Evolutionary conservation across 2,888 invertebrate genomes (phyloP).

Genomic region (Lasioglossum pauxillum): DNA sequence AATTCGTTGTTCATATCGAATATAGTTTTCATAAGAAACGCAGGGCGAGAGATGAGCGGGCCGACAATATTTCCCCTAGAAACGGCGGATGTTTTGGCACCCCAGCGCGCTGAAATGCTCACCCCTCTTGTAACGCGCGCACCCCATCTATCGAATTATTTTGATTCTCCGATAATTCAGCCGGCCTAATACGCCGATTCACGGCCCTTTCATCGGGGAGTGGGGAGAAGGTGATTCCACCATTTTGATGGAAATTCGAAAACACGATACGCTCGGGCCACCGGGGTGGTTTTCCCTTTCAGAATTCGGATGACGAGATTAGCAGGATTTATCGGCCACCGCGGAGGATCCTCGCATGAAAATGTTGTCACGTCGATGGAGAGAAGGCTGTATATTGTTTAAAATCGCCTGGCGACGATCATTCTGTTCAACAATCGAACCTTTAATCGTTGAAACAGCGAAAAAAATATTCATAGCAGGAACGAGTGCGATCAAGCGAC

Average conservation of each 20-base stretch:
- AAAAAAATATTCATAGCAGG: too few species aligned
- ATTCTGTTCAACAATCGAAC: background rate
- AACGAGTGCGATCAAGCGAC: too few species aligned
- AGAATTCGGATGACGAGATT: constrained; percentile 55
- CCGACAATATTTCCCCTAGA: constrained; percentile 66
- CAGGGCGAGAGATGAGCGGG: constrained; percentile 36
- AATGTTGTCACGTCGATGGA: background rate
- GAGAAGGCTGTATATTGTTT: background rate
- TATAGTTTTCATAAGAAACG: constrained; percentile 15
- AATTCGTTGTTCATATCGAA: background rate
- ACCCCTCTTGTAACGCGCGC: constrained; percentile 76
- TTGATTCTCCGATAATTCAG: constrained; percentile 84
- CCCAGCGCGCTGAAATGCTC: constrained; percentile 72
- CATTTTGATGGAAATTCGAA: constrained; percentile 74
- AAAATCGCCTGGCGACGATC: background rate
- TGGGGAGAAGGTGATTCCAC: constrained; percentile 58
- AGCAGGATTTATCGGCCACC: constrained; percentile 49
- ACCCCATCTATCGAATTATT: constrained; percentile 82
- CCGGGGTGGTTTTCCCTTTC: constrained; percentile 28
- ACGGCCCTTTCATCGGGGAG: constrained; percentile 45
- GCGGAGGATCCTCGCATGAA: background rate
- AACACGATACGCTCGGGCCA: constrained; percentile 42
- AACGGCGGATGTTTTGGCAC: constrained; percentile 75
- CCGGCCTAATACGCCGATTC: constrained; percentile 77
- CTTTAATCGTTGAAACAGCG: too few species aligned